Evolutionary conservation across 2,888 invertebrate genomes (phyloP).

Genomic region (Synanthedon vespiformis): DNA sequence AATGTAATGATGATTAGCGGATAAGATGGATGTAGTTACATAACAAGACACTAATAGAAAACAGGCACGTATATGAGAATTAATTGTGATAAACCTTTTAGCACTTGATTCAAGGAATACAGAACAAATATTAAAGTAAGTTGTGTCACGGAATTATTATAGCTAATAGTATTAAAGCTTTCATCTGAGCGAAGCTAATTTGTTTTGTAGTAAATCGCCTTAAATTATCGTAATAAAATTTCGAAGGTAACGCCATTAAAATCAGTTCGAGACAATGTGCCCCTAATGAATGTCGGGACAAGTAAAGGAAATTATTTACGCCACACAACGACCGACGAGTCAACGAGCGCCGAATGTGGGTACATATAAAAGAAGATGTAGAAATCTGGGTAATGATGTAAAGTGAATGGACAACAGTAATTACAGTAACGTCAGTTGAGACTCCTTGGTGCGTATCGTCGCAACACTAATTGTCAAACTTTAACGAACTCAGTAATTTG

Average conservation of each 20-base stretch:
- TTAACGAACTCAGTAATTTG: slow-evolving; percentile 15
- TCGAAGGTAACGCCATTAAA: slow-evolving; percentile 49
- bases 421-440: slow-evolving; percentile 41
- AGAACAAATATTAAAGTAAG: neutral
- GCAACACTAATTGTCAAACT: slow-evolving; percentile 46
- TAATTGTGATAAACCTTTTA: slow-evolving; percentile 54
- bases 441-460: slow-evolving; percentile 57
- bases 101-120: slow-evolving; percentile 19
- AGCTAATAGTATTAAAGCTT: neutral
- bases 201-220: slow-evolving; percentile 15
- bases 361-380: slow-evolving; percentile 55
- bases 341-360: slow-evolving; percentile 29
- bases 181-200: slow-evolving; percentile 19
- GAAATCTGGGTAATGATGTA: slow-evolving; percentile 58
- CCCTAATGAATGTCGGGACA: slow-evolving; percentile 53
- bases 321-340: slow-evolving; percentile 30
- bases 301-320: slow-evolving; percentile 62
- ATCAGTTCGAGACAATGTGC: slow-evolving; percentile 46
- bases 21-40: slow-evolving; percentile 49
- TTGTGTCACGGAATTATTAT: neutral
- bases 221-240: slow-evolving; percentile 49
- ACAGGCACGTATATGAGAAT: slow-evolving; percentile 11
- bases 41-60: slow-evolving; percentile 47
- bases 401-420: slow-evolving; percentile 64
- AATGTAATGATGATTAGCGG: slow-evolving; percentile 53